Percentiles rank a stretch among this genome's conserved stretches.
phyloP scores from a whole-genome alignment of 2,888 invertebrate genomes.

The Torymus tubicola region DNA sequence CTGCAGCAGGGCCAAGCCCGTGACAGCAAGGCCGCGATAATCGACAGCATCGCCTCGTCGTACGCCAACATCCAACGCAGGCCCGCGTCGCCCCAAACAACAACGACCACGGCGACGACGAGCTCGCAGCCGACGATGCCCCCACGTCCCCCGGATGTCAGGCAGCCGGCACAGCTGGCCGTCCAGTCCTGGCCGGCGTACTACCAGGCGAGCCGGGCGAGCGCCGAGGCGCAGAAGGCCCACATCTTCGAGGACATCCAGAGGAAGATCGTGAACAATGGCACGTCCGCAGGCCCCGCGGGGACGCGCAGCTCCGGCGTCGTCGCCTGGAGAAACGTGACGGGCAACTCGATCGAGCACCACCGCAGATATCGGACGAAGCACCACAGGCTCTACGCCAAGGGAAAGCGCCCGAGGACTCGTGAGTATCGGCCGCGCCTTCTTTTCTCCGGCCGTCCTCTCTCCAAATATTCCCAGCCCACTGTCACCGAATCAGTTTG shows the following conservation, averaged over 20 bases:
- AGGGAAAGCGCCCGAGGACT: conserved; percentile 69
- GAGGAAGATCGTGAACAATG: conserved; percentile 66
- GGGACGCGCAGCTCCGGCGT: neutral
- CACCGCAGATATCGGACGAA: conserved; percentile 71
- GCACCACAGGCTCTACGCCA: conserved; percentile 69
- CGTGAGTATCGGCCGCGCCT: conserved; percentile 65
- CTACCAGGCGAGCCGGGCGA: conserved; percentile 62
- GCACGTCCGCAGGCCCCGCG: conserved; percentile 51
- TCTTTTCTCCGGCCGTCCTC: neutral
- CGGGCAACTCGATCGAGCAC: conserved; percentile 61
- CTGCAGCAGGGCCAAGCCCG: conserved; percentile 51
- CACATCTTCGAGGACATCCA: conserved; percentile 70
- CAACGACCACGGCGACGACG: conserved; percentile 44
- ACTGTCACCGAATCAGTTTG: too few relatives aligned
- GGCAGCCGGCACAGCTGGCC: conserved; percentile 20
- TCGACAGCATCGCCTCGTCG: conserved; percentile 71
- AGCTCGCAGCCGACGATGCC: conserved; percentile 53
- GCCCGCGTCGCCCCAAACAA: conserved; percentile 49
- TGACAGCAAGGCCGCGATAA: conserved; percentile 70
- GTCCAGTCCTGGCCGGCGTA: conserved; percentile 65
- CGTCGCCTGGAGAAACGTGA: conserved; percentile 59
- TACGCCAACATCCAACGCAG: conserved; percentile 66
- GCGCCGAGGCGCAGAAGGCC: conserved; percentile 64
- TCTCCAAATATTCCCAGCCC: neutral
- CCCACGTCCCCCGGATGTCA: conserved; percentile 13